A percentile compares a stretch with the other conserved stretches of the same genome.
phyloP scores from a whole-genome alignment of 1,140 invertebrate species.

The Diorhabda sublineata region DNA sequence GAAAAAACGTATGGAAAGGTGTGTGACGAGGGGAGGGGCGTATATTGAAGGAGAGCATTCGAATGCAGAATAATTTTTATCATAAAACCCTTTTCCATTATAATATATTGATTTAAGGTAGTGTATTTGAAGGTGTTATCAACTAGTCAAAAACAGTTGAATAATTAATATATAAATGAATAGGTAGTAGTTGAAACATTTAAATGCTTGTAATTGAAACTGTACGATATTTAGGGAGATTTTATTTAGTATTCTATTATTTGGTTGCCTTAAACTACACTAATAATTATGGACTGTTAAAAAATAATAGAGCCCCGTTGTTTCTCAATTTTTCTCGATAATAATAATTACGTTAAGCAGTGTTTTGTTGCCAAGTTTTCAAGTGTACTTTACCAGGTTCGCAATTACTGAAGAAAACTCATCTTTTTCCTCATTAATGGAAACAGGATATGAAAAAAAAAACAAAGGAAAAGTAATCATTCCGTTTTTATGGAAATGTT shows the following conservation, averaged over 20 bases:
- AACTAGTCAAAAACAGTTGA: no score
- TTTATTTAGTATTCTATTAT: constrained; percentile 12
- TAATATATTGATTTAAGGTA: no score
- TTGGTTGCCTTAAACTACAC: constrained; percentile 11
- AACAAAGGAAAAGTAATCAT: neutral
- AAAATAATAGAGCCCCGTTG: neutral
- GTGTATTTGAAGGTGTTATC: no score
- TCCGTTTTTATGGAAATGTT: neutral
- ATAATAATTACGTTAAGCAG: neutral
- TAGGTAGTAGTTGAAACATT: neutral
- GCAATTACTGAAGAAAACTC: constrained; percentile 10
- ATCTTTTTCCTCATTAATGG: neutral
- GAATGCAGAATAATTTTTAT: no score
- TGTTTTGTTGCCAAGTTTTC: constrained; percentile 6
- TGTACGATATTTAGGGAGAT: constrained; percentile 17
- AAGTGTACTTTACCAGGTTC: neutral
- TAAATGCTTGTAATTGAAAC: constrained; percentile 34
- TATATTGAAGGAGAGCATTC: no score
- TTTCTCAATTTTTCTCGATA: neutral
- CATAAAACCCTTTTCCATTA: no score
- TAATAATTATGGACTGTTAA: constrained; percentile 1
- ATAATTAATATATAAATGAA: no score
- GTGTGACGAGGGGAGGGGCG: no score
- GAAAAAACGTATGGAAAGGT: no score
- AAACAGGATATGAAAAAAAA: neutral